Evolutionary conservation across 2,797 vertebrate species (phyloP).

Genomic region (Phylloscopus collybita): DNA sequence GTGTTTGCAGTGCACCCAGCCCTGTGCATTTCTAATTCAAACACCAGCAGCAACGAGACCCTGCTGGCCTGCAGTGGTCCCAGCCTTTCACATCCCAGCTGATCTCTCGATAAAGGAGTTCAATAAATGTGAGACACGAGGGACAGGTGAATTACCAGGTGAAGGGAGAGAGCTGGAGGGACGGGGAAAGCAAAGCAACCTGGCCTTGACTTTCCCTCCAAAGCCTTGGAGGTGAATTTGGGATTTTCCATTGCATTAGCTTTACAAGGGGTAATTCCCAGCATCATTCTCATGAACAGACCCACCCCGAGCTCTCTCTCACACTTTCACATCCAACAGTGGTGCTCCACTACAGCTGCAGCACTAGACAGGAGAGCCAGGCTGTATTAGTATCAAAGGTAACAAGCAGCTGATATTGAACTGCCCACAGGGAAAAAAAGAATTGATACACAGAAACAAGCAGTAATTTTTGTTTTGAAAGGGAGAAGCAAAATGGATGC

Average conservation of each 20-base stretch:
- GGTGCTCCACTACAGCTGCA: neutral
- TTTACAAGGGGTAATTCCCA: conserved; percentile 60
- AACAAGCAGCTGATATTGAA: neutral
- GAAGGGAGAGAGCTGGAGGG: neutral
- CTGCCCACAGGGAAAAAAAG: neutral
- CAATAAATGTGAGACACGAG: neutral
- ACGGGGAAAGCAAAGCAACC: neutral
- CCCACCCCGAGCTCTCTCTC: neutral
- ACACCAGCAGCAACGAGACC: neutral
- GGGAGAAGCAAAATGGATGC: neutral
- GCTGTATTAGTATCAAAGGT: neutral
- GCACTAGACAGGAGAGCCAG: neutral
- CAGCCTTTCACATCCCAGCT: neutral
- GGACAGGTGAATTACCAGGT: neutral
- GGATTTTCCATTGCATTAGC: conserved; percentile 60
- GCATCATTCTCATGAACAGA: neutral
- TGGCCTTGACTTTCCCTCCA: neutral
- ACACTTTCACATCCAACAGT: neutral
- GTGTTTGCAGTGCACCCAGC: accelerated
- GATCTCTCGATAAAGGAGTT: neutral
- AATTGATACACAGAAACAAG: neutral
- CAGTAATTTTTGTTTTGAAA: neutral
- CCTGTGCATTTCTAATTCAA: neutral
- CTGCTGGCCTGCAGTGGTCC: neutral
- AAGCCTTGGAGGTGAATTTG: neutral